Evolutionary conservation across 1,140 invertebrate species (phyloP).

Genomic region (Varroa destructor): DNA sequence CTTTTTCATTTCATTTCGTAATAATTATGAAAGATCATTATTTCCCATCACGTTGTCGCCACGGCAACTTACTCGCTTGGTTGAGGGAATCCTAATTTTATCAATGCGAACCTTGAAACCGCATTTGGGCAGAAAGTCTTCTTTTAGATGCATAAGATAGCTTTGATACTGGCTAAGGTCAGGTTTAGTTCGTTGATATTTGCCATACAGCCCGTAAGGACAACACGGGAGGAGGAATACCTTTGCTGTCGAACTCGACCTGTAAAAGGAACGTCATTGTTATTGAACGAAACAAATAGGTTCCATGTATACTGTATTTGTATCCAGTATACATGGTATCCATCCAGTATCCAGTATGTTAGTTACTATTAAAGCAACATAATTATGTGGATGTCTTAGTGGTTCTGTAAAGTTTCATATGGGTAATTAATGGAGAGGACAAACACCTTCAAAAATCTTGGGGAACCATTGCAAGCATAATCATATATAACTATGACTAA

Average conservation of each 20-base stretch:
- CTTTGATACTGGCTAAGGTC: conserved; percentile 57
- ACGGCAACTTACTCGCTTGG: conserved; percentile 51
- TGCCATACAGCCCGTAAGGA: conserved; percentile 71
- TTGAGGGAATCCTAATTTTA: conserved; percentile 83
- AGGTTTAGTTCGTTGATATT: conserved; percentile 53
- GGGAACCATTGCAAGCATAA: too few species aligned
- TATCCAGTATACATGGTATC: not conserved
- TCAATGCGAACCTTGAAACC: conserved; percentile 64
- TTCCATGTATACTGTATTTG: not conserved
- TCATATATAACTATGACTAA: not conserved
- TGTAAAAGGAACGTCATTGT: conserved; percentile 32
- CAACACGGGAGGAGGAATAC: conserved; percentile 92
- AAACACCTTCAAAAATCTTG: too few species aligned
- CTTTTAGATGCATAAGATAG: conserved; percentile 63
- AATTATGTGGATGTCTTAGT: too few species aligned
- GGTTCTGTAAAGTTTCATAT: too few species aligned
- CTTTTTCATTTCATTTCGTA: too few species aligned
- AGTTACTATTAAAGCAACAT: too few species aligned
- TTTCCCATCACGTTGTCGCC: not conserved
- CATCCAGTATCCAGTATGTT: not conserved
- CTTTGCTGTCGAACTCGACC: conserved; percentile 46
- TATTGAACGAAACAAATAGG: not conserved
- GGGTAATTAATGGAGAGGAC: too few species aligned
- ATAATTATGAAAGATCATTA: too few species aligned
- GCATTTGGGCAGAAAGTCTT: conserved; percentile 52